phyloP scores from a whole-genome alignment of 2,113 vertebrate genomes.

The Sceloporus tristichus region DNA sequence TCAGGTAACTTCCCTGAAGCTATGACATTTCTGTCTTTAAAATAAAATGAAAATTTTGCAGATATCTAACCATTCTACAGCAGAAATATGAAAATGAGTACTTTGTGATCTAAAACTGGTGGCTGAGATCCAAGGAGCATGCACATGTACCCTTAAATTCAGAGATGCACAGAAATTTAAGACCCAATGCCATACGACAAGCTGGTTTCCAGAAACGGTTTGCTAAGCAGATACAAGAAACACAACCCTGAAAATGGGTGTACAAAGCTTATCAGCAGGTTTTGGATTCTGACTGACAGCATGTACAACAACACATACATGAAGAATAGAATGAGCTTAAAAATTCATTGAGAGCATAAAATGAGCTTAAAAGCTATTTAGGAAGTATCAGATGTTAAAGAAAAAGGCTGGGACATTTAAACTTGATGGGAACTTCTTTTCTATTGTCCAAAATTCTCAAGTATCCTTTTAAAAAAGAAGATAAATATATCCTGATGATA shows the following conservation, averaged over 20 bases:
- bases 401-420: background rate
- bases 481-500: background rate
- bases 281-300: background rate
- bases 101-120: background rate
- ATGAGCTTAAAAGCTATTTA: background rate
- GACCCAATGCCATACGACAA: background rate
- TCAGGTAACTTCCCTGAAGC: background rate
- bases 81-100: background rate
- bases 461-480: background rate
- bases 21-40: background rate
- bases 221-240: background rate
- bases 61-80: background rate
- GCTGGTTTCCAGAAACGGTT: background rate
- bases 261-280: background rate
- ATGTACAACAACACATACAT: background rate
- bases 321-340: background rate
- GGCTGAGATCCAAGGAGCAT: background rate
- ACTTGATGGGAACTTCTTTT: too few species aligned
- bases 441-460: background rate
- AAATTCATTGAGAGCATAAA: too few species aligned
- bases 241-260: background rate
- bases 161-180: background rate
- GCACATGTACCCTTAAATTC: background rate
- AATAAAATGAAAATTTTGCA: background rate
- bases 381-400: too few species aligned